Percentiles rank a stretch among this genome's conserved stretches.
Evolutionary conservation across 2,113 vertebrate species (phyloP).

Genomic region (Centropus bengalensis): DNA sequence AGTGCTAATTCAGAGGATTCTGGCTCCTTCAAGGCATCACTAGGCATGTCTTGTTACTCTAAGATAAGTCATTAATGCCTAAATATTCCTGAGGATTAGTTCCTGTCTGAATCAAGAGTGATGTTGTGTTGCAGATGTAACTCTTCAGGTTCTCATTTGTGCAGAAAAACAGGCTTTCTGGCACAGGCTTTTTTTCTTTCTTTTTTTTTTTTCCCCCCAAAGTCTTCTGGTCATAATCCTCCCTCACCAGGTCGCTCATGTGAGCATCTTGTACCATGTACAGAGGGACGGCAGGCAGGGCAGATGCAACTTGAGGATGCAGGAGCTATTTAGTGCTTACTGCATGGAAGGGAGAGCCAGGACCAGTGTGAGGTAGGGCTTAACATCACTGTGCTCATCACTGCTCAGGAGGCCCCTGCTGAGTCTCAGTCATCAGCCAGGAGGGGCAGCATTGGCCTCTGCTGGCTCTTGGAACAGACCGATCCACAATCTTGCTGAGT

Average conservation of each 20-base stretch:
- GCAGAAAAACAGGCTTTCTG: neutral
- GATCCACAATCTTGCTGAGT: neutral
- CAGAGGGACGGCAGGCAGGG: neutral
- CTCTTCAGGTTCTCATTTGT: neutral
- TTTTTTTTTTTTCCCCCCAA: no score
- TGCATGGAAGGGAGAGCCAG: neutral
- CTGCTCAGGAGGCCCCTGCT: neutral
- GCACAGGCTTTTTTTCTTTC: neutral
- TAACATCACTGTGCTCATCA: neutral
- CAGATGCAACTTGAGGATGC: neutral
- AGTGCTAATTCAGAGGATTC: neutral
- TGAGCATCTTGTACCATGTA: neutral
- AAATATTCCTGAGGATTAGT: neutral
- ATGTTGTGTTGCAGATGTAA: neutral
- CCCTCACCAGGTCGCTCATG: neutral
- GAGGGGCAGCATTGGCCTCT: neutral
- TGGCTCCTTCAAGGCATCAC: neutral
- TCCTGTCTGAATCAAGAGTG: neutral
- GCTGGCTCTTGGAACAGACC: neutral
- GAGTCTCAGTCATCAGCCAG: neutral
- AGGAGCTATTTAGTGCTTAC: neutral
- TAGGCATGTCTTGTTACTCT: neutral
- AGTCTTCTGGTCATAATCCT: neutral
- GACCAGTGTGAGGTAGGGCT: neutral
- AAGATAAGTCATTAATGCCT: neutral